A percentile compares a stretch with the other conserved stretches of the same genome.
Conservation (phyloP, 2,797 vertebrate genomes). For the Dicrostonyx torquatus region DNA sequence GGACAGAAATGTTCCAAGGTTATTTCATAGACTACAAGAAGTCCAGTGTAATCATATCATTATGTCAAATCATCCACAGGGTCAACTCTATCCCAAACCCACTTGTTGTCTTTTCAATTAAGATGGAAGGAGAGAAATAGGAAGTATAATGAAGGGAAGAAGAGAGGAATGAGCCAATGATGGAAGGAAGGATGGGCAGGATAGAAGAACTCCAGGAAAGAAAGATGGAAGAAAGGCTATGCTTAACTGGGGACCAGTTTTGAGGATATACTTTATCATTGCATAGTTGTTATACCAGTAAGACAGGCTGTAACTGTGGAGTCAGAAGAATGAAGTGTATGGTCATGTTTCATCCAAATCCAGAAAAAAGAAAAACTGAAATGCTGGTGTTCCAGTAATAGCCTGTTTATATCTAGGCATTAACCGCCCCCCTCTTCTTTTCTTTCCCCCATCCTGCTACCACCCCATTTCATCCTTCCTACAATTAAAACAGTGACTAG, state of each 20-base stretch:
- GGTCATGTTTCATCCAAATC: neutral
- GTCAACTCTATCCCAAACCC: neutral
- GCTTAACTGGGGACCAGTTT: neutral
- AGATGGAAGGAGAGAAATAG: neutral
- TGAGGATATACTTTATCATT: neutral
- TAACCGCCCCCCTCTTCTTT: no score
- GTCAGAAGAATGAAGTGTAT: neutral
- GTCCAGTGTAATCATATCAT: neutral
- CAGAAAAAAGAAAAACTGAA: neutral
- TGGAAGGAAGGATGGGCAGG: neutral
- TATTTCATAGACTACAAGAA: neutral
- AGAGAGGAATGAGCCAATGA: neutral
- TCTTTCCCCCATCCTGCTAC: no score
- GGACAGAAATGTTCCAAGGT: neutral
- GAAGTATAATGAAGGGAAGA: neutral
- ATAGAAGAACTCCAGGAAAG: fast-evolving
- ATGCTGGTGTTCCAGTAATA: neutral
- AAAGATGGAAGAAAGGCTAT: fast-evolving
- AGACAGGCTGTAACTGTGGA: neutral
- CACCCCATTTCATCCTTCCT: neutral
- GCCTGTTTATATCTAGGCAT: neutral
- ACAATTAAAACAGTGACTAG: no score
- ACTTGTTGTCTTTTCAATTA: neutral
- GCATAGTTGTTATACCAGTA: neutral
- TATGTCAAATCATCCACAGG: neutral